These are phyloP conservation scores for Helicoverpa zea DNA, from an alignment of 1,140 invertebrate genomes.

Conservation along the genomic window DNA sequence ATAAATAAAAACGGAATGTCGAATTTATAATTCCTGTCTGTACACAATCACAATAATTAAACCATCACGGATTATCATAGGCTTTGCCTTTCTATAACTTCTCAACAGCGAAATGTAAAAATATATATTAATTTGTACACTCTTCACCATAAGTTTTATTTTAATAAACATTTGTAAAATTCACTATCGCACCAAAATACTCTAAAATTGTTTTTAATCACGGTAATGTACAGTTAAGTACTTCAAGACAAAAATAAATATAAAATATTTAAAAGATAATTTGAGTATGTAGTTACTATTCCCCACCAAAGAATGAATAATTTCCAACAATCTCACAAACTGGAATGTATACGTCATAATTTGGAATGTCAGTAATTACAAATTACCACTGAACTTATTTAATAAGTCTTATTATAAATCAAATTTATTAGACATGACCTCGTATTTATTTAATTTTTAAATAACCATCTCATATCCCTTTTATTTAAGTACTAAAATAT, in stretches of 20 bases:
- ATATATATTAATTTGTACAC: constrained; percentile 86
- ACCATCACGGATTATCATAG: constrained; percentile 79
- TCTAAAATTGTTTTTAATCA: constrained; percentile 76
- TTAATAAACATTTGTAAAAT: constrained; percentile 85
- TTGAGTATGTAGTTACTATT: constrained; percentile 76
- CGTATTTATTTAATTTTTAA: constrained; percentile 56
- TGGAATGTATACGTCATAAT: constrained; percentile 61
- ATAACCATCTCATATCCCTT: constrained; percentile 65
- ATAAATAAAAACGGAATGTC: constrained; percentile 83
- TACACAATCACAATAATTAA: constrained; percentile 82
- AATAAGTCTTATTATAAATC: constrained; percentile 53
- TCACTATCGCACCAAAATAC: constrained; percentile 86
- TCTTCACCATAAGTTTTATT: constrained; percentile 76
- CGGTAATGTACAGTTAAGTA: constrained; percentile 77
- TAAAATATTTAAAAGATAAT: constrained; percentile 72
- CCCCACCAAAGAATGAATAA: constrained; percentile 75
- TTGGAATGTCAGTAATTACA: constrained; percentile 78
- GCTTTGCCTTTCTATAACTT: constrained; percentile 81
- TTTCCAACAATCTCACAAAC: constrained; percentile 67
- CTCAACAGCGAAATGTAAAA: constrained; percentile 85
- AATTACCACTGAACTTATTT: constrained; percentile 40
- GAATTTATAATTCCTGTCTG: constrained; percentile 84
- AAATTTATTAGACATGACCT: constrained; percentile 56
- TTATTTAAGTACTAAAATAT: constrained; percentile 81
- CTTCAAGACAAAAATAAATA: constrained; percentile 79